These are phyloP conservation scores for Pangasianodon hypophthalmus DNA, from an alignment of 2,113 vertebrate genomes.

Conservation along the genomic window DNA sequence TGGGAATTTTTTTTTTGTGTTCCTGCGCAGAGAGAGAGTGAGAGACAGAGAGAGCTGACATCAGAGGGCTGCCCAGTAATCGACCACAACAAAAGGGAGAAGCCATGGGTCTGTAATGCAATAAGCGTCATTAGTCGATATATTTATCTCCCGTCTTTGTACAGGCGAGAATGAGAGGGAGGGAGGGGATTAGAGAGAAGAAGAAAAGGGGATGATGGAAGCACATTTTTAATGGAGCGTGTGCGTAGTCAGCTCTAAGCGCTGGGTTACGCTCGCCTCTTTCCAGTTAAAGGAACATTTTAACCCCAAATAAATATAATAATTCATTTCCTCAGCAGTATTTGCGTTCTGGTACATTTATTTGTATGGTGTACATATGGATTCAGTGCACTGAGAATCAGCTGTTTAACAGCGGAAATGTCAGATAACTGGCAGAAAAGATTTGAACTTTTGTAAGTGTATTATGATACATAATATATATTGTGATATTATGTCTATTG, in stretches of 20 bases:
- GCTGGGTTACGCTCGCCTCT: not conserved
- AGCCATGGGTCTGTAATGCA: conserved; percentile 34
- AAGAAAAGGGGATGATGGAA: not conserved
- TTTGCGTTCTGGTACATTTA: not conserved
- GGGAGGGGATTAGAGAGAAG: not conserved
- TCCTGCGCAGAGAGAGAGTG: not conserved
- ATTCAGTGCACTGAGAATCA: too few species aligned
- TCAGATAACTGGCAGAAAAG: too few species aligned
- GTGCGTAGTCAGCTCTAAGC: not conserved
- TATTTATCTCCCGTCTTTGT: conserved; percentile 41
- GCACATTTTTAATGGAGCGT: not conserved
- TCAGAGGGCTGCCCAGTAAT: conserved; percentile 28
- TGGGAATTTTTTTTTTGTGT: not conserved
- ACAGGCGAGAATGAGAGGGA: conserved; percentile 12
- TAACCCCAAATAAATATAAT: not conserved
- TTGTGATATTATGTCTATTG: too few species aligned
- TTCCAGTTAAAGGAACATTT: not conserved
- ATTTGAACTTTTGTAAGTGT: too few species aligned
- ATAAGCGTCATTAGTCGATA: conserved; percentile 44
- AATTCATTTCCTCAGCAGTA: not conserved
- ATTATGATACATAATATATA: too few species aligned
- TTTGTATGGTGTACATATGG: not conserved
- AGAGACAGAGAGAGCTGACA: not conserved
- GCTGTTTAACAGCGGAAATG: too few species aligned
- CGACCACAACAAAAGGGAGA: conserved; percentile 39